Conservation (phyloP, 2,113 vertebrate species). For the Takifugu bimaculatus region DNA sequence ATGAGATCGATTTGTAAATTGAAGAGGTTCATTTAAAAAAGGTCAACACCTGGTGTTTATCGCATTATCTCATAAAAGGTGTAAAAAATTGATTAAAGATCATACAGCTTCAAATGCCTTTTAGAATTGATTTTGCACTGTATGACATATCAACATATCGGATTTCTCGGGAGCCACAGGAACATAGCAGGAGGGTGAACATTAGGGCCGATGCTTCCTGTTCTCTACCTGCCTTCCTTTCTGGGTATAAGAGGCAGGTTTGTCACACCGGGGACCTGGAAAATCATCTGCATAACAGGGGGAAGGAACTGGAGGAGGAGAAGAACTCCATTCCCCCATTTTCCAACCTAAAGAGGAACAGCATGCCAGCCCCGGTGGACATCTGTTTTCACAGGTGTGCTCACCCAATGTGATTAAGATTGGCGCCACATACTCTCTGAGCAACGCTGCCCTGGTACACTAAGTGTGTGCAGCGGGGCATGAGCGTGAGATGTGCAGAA, state of each 20-base stretch:
- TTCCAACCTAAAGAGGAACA: slow-evolving; percentile 65
- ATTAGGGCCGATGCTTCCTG: slow-evolving; percentile 49
- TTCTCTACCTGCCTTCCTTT: slow-evolving; percentile 51
- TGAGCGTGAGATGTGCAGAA: slow-evolving; percentile 41
- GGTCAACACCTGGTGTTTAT: slow-evolving; percentile 54
- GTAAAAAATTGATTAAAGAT: slow-evolving; percentile 40
- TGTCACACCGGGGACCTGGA: slow-evolving; percentile 31
- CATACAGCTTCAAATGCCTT: slow-evolving; percentile 30
- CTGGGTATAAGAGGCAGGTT: slow-evolving; percentile 17
- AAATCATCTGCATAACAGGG: slow-evolving; percentile 2
- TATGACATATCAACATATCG: slow-evolving; percentile 24
- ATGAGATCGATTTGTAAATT: slow-evolving; percentile 29
- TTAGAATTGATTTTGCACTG: slow-evolving; percentile 36
- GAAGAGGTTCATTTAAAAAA: slow-evolving; percentile 46
- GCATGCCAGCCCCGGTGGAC: slow-evolving; percentile 66
- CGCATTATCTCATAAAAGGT: slow-evolving; percentile 31
- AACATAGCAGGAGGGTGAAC: slow-evolving; percentile 39
- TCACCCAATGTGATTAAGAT: slow-evolving; percentile 73
- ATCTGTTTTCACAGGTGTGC: slow-evolving; percentile 80
- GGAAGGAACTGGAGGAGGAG: neutral
- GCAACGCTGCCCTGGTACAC: slow-evolving; percentile 27
- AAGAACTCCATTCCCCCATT: slow-evolving; percentile 35
- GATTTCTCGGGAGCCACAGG: neutral
- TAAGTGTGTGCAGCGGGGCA: slow-evolving; percentile 40
- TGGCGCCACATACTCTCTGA: slow-evolving; percentile 37